These are phyloP conservation scores for Macrophya annulata DNA, from an alignment of 2,888 invertebrate species.

Conservation along the genomic window DNA sequence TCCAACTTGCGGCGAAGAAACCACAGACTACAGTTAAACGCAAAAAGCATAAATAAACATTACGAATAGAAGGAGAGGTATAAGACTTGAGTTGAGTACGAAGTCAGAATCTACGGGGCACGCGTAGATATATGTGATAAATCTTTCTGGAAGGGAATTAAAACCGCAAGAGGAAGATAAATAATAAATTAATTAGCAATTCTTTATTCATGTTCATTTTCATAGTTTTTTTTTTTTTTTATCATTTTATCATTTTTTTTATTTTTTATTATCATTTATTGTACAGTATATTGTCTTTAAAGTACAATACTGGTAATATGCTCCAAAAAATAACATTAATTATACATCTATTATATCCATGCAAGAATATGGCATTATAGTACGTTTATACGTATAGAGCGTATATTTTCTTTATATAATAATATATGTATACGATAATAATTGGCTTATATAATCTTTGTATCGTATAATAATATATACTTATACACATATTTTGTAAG, in stretches of 20 bases:
- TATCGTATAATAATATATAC: slow-evolving; percentile 39
- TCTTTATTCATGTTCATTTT: neutral
- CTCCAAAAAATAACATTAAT: slow-evolving; percentile 53
- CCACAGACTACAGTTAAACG: slow-evolving; percentile 73
- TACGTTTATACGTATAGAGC: slow-evolving; percentile 21
- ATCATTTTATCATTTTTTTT: too few relatives aligned
- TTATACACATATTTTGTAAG: slow-evolving; percentile 32
- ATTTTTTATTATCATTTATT: slow-evolving; percentile 33
- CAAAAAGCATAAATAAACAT: slow-evolving; percentile 70
- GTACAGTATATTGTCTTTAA: slow-evolving; percentile 52
- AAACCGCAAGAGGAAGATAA: neutral
- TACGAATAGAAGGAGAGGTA: slow-evolving; percentile 52
- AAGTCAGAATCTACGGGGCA: slow-evolving; percentile 28
- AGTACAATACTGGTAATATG: slow-evolving; percentile 51
- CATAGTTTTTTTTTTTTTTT: neutral
- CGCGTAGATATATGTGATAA: neutral
- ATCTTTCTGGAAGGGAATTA: neutral
- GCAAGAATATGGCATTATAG: slow-evolving; percentile 34
- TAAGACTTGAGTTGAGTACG: slow-evolving; percentile 11
- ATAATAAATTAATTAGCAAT: slow-evolving; percentile 1
- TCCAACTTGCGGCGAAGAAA: slow-evolving; percentile 60
- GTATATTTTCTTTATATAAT: neutral
- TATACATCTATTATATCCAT: slow-evolving; percentile 44
- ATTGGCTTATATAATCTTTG: slow-evolving; percentile 30
- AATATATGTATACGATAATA: slow-evolving; percentile 16